Base-by-base conservation (phyloP, 2,888 invertebrate species). In the Diarsia rubi region DNA sequence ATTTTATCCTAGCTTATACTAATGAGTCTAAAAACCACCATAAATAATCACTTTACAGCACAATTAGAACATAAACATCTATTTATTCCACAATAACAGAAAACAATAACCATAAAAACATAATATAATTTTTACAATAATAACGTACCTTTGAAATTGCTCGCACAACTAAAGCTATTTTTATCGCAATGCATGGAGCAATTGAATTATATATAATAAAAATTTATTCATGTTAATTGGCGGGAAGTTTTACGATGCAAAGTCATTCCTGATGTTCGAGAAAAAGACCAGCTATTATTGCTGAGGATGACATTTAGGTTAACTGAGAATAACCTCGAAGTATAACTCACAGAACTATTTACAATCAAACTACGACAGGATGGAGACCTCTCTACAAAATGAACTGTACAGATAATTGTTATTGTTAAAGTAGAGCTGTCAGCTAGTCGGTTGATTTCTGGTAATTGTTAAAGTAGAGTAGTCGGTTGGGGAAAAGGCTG, bases 161-260 rank as follows among this genome's bases (percentile, higher is more conserved):
- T 57, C n/a, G 14, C 54, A 9, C 72, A 63, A 49, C 54, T 73
- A 60, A 64, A 37, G 77, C 64, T 66, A 81, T 82, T 86, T 88
- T 85, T 76, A 75, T 67, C 52, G 49, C 24, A 82, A 72, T 73
- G 81, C 80, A 81, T 82, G 72, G 69, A 75, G 78, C 77, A 79
- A 85, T 82, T 81, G 81, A 84, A 87, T 83, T 82, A 87, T 79
- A 78, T 73, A 83, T 80, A 85, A 85, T 91, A 92, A 92, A 91
- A 84, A 73, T 89, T 90, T 91, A 92, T 89, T 82, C 83, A 88
- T 82, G 87, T 86, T 91, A 90, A 91, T 91, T 89, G 88, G 78
- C 78, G 75, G 76, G 72, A 54, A 60, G 70, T 81, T 89, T 91
- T 89, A 90, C 81, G 88, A 88, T 82, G 77, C 78, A 68, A 71